Evolutionary conservation across 1,140 invertebrate species (phyloP).

Genomic region (Temnothorax longispinosus): DNA sequence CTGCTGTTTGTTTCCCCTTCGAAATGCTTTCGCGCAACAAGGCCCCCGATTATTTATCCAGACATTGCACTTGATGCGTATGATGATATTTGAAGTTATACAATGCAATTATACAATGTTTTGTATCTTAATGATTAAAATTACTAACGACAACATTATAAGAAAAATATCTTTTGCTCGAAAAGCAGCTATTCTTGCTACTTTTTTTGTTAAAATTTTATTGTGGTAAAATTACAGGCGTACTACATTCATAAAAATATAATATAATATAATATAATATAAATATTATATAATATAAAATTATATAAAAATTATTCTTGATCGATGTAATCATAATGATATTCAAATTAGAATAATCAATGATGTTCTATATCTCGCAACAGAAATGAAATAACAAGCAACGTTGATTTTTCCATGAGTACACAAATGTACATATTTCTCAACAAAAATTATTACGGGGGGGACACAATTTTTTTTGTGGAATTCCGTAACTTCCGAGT

Average conservation of each 20-base stretch:
- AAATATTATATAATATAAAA: neutral
- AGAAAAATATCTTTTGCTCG: neutral
- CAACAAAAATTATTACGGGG: neutral
- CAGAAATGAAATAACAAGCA: neutral
- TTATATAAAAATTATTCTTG: neutral
- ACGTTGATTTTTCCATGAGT: neutral
- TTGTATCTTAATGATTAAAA: neutral
- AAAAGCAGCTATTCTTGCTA: neutral
- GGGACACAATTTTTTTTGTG: neutral
- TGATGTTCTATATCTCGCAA: neutral
- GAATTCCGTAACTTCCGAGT: neutral
- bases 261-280: neutral
- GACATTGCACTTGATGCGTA: neutral
- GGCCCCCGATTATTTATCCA: slow-evolving; percentile 15
- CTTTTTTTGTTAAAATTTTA: neutral
- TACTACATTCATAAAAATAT: neutral
- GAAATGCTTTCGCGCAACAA: slow-evolving; percentile 15
- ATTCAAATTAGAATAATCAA: neutral
- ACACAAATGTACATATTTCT: neutral
- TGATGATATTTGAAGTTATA: neutral
- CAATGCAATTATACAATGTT: slow-evolving; percentile 4
- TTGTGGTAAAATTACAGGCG: neutral
- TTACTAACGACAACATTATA: neutral
- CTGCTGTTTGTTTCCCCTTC: slow-evolving; percentile 49
- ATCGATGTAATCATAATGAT: neutral